Evolutionary conservation across 1,140 invertebrate genomes (phyloP).

Genomic region (Belonocnema kinseyi): DNA sequence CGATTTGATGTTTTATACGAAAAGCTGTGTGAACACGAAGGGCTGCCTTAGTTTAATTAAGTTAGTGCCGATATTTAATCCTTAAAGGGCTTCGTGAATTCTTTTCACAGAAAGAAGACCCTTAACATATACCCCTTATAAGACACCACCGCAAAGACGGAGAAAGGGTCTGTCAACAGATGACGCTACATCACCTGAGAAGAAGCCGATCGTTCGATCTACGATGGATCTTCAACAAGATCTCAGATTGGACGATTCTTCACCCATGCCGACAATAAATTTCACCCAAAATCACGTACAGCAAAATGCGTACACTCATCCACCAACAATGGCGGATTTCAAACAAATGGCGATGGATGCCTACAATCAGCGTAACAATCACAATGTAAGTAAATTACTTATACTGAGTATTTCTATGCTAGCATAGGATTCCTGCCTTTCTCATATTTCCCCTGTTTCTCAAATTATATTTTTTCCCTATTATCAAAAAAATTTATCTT

Average conservation of each 20-base stretch:
- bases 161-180: constrained; percentile 67
- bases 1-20: constrained; percentile 3
- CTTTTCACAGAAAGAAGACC: constrained; percentile 74
- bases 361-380: constrained; percentile 69
- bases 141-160: constrained; percentile 76
- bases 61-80: not conserved
- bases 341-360: constrained; percentile 71
- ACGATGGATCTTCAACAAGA: constrained; percentile 11
- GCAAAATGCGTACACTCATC: constrained; percentile 57
- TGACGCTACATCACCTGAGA: constrained; percentile 62
- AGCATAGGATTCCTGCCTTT: too few species aligned
- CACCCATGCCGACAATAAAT: constrained; percentile 58
- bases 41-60: not conserved
- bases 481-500: too few species aligned
- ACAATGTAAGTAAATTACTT: constrained; percentile 60
- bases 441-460: too few species aligned
- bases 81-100: constrained; percentile 56
- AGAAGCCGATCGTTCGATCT: constrained; percentile 63
- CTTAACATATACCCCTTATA: constrained; percentile 77
- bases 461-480: too few species aligned
- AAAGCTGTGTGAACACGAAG: not conserved
- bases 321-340: constrained; percentile 68
- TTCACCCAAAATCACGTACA: constrained; percentile 61
- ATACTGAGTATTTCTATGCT: not conserved
- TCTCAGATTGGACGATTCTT: constrained; percentile 9